phyloP scores from a whole-genome alignment of 2,888 invertebrate species.

The Cyrtodaria siliqua region DNA sequence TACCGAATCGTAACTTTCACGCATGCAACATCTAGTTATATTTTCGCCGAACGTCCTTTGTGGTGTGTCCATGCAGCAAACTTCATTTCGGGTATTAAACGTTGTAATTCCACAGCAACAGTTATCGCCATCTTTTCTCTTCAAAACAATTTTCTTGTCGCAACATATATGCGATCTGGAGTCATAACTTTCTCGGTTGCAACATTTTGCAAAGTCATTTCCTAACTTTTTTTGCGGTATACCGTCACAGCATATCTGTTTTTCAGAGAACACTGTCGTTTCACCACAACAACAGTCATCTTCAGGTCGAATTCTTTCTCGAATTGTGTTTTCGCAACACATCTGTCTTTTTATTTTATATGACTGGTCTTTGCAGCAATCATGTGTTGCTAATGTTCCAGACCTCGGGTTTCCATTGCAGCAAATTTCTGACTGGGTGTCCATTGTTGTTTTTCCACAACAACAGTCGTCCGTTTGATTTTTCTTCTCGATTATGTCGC shows the following conservation, averaged over 20 bases:
- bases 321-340: conserved; percentile 41
- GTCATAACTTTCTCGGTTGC: conserved; percentile 40
- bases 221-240: conserved; percentile 28
- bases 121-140: conserved; percentile 24
- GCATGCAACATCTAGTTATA: conserved; percentile 45
- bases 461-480: conserved; percentile 38
- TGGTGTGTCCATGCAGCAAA: conserved; percentile 45
- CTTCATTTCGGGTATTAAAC: conserved; percentile 41
- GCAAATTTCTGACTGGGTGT: conserved; percentile 45
- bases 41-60: conserved; percentile 36
- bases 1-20: conserved; percentile 27
- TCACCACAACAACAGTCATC: conserved; percentile 35
- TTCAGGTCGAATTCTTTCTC: conserved; percentile 12
- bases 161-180: conserved; percentile 37
- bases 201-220: conserved; percentile 33
- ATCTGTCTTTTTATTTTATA: conserved; percentile 28
- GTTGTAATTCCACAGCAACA: conserved; percentile 45
- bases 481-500: conserved; percentile 31
- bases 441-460: conserved; percentile 45
- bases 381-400: conserved; percentile 30
- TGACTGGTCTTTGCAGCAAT: conserved; percentile 51
- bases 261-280: conserved; percentile 40
- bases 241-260: conserved; percentile 51
- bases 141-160: conserved; percentile 28
- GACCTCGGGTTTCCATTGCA: conserved; percentile 38